Base-by-base conservation (phyloP, 2,888 invertebrate genomes). In the Torymus tubicola region DNA sequence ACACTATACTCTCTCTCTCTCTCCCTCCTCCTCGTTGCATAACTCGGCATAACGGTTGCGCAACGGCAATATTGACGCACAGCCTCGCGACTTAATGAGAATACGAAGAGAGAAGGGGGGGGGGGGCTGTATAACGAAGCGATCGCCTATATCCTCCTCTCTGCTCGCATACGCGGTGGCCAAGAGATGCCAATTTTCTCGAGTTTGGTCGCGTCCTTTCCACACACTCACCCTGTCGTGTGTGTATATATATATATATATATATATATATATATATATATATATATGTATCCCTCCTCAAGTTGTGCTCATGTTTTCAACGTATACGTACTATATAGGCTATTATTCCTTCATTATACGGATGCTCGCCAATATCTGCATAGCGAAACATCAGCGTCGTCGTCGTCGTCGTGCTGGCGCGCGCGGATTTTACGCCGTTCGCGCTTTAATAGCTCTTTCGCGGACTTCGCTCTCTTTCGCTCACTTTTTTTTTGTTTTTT, bases 41-140 rank as follows among this genome's bases (percentile, higher is more conserved):
- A 67, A 75, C 67, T 67, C 52, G 74, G 42, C 21, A 21, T 55
- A 61, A 42, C 42, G 60, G 60, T 67, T 71, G 71, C 69, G 63
- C 53, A 80, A 71, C 60, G 31, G 52, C 75, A 71, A 80, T 80
- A 75, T 80, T 71, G 75, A 80, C 70, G 70, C 52, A 31, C 24
- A 42, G 10, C 8, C 69, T 63, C 64, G 58, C 58, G 69, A 73
- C 58, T 69, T 70, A 65, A 74, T 65, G 74, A 79, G 74, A 58
- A 65, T 63, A 58, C 63, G 21, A 21, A 21, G 21, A n/a, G n/a
- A n/a, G n/a, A n/a, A n/a, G 21, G 21, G 21, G 21, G 21, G 21
- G 57, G 2, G 14, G 18, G 2, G 3, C 57, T 3, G 18, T 60
- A 60, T 63, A 63, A 16, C 73, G 60, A 42, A 8, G 42, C 42